Conservation (phyloP, 23 tunicate species). For the Halocynthia aurantium region DNA sequence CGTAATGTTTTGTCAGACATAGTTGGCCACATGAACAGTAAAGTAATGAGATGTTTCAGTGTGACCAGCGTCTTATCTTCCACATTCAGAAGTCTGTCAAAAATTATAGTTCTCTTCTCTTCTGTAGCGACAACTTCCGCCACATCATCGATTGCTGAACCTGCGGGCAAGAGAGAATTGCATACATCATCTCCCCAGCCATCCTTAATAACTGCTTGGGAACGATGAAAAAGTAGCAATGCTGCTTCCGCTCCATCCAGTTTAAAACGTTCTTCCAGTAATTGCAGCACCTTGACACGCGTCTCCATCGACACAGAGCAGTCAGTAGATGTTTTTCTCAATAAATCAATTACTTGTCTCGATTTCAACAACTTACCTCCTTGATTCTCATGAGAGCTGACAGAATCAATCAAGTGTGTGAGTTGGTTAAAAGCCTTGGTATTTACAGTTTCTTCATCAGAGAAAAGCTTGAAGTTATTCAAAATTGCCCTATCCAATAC, state of each 20-base stretch:
- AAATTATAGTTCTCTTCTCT: neutral
- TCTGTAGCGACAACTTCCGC: neutral
- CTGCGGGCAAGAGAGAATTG: conserved; percentile 4
- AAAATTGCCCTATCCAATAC: conserved; percentile 1
- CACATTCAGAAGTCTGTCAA: neutral
- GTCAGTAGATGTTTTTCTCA: conserved; percentile 28
- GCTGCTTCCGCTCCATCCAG: conserved; percentile 17
- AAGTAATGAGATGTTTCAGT: neutral
- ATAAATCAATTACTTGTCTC: conserved; percentile 10
- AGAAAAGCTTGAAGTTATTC: neutral
- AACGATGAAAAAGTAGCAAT: conserved; percentile 31
- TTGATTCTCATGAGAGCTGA: conserved; percentile 17
- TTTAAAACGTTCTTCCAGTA: conserved; percentile 33
- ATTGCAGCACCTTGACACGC: conserved; percentile 37
- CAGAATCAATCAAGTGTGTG: neutral
- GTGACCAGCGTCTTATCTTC: neutral
- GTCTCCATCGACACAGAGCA: conserved; percentile 6
- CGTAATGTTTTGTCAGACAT: neutral
- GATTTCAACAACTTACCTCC: conserved; percentile 7
- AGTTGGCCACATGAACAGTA: conserved; percentile 8
- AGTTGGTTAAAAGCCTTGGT: neutral
- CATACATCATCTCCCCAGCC: conserved; percentile 40
- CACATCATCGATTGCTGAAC: neutral
- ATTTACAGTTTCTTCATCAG: neutral
- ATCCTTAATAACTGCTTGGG: conserved; percentile 19